Conservation (phyloP, 2,113 vertebrate species). For the Hemichromis elongatus region DNA sequence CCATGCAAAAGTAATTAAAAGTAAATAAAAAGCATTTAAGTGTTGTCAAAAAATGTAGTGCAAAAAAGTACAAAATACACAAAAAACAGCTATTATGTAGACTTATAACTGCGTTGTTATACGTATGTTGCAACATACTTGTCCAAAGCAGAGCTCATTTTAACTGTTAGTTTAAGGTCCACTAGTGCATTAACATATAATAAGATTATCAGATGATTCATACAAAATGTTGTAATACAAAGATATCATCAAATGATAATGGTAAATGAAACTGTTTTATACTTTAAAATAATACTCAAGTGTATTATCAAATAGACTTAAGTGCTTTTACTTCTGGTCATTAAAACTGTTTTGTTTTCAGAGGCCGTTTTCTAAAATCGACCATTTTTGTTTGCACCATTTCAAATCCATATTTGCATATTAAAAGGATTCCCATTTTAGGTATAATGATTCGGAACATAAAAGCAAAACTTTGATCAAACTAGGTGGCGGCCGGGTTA, state of each 20-base stretch:
- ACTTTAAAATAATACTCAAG: background rate
- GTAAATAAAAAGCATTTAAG: background rate
- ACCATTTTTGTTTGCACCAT: background rate
- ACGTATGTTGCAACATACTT: background rate
- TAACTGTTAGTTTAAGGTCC: background rate
- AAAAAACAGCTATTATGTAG: background rate
- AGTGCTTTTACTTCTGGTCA: background rate
- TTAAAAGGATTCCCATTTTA: background rate
- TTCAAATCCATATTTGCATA: background rate
- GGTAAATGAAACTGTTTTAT: background rate
- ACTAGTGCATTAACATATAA: background rate
- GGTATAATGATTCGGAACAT: constrained; percentile 13
- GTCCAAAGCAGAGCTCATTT: background rate
- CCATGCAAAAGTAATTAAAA: background rate
- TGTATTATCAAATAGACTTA: background rate
- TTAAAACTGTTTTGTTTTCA: background rate
- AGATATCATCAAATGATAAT: background rate
- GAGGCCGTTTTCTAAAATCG: background rate
- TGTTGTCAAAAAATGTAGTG: background rate
- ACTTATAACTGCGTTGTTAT: background rate
- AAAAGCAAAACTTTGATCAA: constrained; percentile 41
- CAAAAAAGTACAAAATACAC: background rate
- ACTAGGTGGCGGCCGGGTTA: constrained; percentile 24
- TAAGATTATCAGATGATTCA: background rate
- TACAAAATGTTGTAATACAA: background rate